Evolutionary conservation across 1,140 invertebrate species (phyloP), one percentile per base, ranked within the genome.

Genomic region (Drosophila hydei): DNA sequence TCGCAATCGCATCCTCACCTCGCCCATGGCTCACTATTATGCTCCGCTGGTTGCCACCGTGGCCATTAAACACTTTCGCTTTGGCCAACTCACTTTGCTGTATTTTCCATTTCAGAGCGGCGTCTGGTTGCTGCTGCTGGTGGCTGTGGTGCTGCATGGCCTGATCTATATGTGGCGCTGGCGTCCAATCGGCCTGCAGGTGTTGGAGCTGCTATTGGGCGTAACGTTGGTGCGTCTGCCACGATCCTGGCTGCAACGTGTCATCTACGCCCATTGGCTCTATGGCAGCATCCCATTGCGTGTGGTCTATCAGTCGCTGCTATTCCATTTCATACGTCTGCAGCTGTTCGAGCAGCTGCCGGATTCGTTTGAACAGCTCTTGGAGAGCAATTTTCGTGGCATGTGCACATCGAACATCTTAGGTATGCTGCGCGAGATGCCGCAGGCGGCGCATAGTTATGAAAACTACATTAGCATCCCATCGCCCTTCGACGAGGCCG

Each of bases 211-310:
- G 19, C 16, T 87, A 12, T 36, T 87, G 55, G 81, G 81, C 14
- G 45, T 62, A 0, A 30, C 83, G 9, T 1, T 87, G 38, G 14
- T 14, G 0, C 68, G 54, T 0, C 16, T 77, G 33, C 77, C 81
- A 0, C 60, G 60, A 14, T n/a, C 18, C 6, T 87, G 83, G 81
- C 6, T 38, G 43, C 83, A 75, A 7, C 79, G 88, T 2, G n/a
- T 76, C 12, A 69, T 88, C 51, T 77, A 77, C 14, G 56, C 68
- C 14, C 79, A 90, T 18, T 90, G 88, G 88, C 47, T 90, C n/a
- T 69, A 71, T 25, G 70, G 79, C 23, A 78, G 72, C 27, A 59
- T 90, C 0, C 72, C 83, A 0, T 42, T 90, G 33, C 54, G 88
- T 3, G 65, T 90, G 7, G 67, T 25, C 51, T 90, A 90, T 40